Evolutionary conservation across 2,113 vertebrate species (phyloP), one percentile per base, ranked within the genome.

Genomic region (Uropsilus gracilis): DNA sequence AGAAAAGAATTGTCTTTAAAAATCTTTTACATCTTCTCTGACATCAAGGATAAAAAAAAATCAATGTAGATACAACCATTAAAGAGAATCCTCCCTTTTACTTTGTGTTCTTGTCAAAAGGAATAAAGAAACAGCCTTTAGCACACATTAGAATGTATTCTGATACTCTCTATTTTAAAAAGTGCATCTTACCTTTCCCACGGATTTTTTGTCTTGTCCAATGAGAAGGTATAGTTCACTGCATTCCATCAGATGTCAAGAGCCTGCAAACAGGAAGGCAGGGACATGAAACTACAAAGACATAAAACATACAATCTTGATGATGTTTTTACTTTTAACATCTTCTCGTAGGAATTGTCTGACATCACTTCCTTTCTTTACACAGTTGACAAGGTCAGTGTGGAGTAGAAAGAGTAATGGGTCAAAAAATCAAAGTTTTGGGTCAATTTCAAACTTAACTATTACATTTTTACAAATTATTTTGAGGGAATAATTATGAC

Each of bases 161-260:
- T 96, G 92, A 92, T 97, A 55, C 64, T 26, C 4, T 96, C 14
- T 92, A 61, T 83, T 96, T 97, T 87, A 80, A 97, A 87, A 93
- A 76, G 32, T 37, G 1, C 89, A 90, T 68, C 90, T 96, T 90
- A 28, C 46, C 98, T 94, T 96, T 64, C 78, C 24, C 32, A 89
- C 69, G 92, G 96, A 96, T 96, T 57, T 90, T 97, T 97, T 96
- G 85, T 98, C 80, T 46, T 95, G n/a, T 84, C 84, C 69, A 96
- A 89, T 91, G 83, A 94, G 73, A 85, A 82, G 37, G 3, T 63
- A 53, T 48, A 59, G 28, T 75, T 34, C 9, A 16, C 37, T 34
- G n/a, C 72, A 95, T 97, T 95, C 85, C 97, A 32, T 26, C 48
- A 97, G 66, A 95, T 96, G 76, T 78, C 80, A 92, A 48, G 72